Base-by-base conservation (phyloP, 92 coral and sea anemone species). In the Isaurus tuberculatus region DNA sequence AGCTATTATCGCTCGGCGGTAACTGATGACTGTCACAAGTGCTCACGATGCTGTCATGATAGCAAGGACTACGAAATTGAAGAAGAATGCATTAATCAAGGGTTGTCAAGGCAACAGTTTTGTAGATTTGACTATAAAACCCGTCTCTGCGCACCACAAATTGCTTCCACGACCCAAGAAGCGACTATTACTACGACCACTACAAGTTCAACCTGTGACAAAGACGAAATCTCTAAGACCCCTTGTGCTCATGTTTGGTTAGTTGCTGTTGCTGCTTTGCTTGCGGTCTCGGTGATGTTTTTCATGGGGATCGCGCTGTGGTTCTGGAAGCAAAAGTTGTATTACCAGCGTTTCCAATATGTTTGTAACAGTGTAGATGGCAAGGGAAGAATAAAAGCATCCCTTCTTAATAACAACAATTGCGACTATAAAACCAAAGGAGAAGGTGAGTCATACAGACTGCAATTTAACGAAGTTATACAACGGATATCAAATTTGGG, bases 1-100 rank as follows among this genome's bases (percentile, higher is more conserved):
- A 20, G 23, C 70, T 86, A 90, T 40, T 82, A 81, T 29, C 90
- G 87, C 48, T 89, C 91, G 32, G 85, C 86, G 28, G 73, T 92
- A 17, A 86, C 91, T 19, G 71, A 63, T 43, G 92, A 91, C 61
- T 92, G 97, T 72, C 89, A 84, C 89, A 91, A 91, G 30, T 92
- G 97, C 25, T 86, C 97, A 0, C 72, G 75, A 30, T 92, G 97
- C 65, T 92, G 97, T 31, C 83, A 86, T n/a, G 90, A 90, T 70
- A 80, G 91, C 65, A 75, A 85, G 14, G 65, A 70, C 5, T 74
- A 89, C 61, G 92, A 92, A 22, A 23, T 87, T 5, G 87, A 69
- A 46, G 72, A 60, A 19, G 80, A 87, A 43, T 92, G 97, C 28
- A 17, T 88, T 31, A 65, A 42, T 26, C 97, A 92, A 65, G 92